A percentile compares a stretch with the other conserved stretches of the same genome.
Conservation (phyloP, 2,888 invertebrate genomes). For the Dicycla oo region DNA sequence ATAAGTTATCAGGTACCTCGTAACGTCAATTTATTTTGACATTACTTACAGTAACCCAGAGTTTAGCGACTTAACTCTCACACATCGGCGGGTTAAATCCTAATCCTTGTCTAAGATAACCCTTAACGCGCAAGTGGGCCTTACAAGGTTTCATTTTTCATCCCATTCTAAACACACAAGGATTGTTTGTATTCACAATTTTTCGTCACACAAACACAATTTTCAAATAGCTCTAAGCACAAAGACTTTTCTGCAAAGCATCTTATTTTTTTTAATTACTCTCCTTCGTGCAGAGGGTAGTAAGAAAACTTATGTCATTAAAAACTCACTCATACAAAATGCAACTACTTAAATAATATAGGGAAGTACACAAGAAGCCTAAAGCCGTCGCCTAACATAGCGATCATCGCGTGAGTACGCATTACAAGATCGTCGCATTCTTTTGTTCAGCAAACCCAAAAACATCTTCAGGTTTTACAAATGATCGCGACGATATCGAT, state of each 20-base stretch:
- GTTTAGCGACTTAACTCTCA: too few relatives aligned
- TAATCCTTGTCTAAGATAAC: too few relatives aligned
- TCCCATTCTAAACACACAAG: conserved; percentile 9
- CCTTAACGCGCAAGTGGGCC: too few relatives aligned
- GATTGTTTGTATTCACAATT: conserved; percentile 15
- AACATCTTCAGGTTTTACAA: neutral
- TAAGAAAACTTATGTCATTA: neutral
- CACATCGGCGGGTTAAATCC: too few relatives aligned
- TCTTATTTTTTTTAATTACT: neutral
- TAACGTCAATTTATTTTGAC: too few relatives aligned
- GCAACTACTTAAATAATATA: conserved; percentile 43
- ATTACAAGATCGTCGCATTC: neutral
- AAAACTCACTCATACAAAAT: conserved; percentile 32
- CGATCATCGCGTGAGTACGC: neutral
- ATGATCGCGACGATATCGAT: too few relatives aligned
- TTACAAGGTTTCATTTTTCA: neutral
- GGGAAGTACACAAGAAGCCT: conserved; percentile 29
- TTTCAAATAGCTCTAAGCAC: neutral
- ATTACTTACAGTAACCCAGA: too few relatives aligned
- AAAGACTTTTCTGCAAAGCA: too few relatives aligned
- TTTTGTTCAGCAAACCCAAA: neutral
- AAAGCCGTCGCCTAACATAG: neutral
- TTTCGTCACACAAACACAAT: neutral
- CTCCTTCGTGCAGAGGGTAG: neutral
- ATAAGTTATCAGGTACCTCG: too few relatives aligned